Evolutionary conservation across 2,113 vertebrate genomes (phyloP), one percentile per base, ranked within the genome.

Genomic region (Etia nguti): DNA sequence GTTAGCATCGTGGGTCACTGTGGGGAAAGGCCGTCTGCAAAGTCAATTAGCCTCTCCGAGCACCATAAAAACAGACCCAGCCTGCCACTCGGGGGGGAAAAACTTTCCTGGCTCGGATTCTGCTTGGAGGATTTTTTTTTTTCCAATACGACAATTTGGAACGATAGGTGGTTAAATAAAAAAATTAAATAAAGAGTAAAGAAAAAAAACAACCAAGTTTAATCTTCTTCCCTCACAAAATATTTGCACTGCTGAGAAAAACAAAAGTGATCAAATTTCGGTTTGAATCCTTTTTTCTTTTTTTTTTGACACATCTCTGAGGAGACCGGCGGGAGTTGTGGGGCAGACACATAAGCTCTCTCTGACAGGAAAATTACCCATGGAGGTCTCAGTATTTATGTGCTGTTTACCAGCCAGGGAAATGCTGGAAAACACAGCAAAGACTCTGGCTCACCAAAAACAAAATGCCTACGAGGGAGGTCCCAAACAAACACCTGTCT

Each of bases 21-120:
- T 43, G 77, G 90, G 90, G 80, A 93, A 93, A 92, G 87, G 89
- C 86, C 50, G 86, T 95, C 95, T 96, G 95, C 90, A 93, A 95
- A 95, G 94, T 95, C 93, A 96, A 94, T 95, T 95, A 95, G 92
- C 90, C 82, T 92, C 94, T 88, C 54, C 3, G 85, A 82, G 62
- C 89, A 80, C 88, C 86, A 89, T 92, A 92, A 93, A 95, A 95
- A 89, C 90, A 94, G 93, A 88, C 90, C 9, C 4, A 73, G 84
- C 57, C 86, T 91, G 86, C 86, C 84, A 85, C 90, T 85, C 82
- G 3, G 57, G 81, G 85, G 77, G 86, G 86, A 62, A 87, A 57
- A 85, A 93, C 87, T 95, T 96, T 95, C 94, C 95, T 95, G 94
- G 93, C 94, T 70, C 43, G 1, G 13, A 4, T 34, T 89, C n/a